Conservation (phyloP, 2,888 invertebrate genomes). For the Eulithis testata region DNA sequence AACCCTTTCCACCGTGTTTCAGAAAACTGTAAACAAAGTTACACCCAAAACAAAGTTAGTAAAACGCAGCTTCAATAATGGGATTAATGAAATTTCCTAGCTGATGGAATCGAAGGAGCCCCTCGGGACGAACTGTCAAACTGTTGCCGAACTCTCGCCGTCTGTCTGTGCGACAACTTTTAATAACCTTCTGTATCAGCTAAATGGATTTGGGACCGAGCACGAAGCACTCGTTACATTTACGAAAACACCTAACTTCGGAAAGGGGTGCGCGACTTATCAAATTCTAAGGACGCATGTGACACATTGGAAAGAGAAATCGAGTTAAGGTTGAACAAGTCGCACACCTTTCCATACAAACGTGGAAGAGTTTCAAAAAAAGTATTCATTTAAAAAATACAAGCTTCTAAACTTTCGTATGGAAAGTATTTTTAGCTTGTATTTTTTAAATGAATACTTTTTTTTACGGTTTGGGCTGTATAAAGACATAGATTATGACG, state of each 20-base stretch:
- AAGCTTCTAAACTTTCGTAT: no score
- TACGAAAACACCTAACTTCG: slow-evolving; percentile 47
- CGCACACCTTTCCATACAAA: no score
- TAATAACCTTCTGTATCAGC: slow-evolving; percentile 79
- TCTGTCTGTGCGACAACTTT: slow-evolving; percentile 76
- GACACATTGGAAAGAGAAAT: slow-evolving; percentile 28
- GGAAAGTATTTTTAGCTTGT: no score
- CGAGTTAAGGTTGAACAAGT: no score
- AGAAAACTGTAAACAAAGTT: slow-evolving; percentile 37
- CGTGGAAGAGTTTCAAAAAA: no score
- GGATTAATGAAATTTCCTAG: slow-evolving; percentile 78
- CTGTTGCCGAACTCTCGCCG: slow-evolving; percentile 67
- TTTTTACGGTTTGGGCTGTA: no score
- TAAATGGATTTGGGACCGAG: slow-evolving; percentile 74
- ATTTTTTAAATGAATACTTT: no score
- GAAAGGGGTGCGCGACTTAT: slow-evolving; percentile 40
- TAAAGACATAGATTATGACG: no score
- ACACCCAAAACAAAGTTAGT: slow-evolving; percentile 27
- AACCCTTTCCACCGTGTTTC: slow-evolving; percentile 16
- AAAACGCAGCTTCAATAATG: slow-evolving; percentile 62
- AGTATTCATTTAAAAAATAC: no score
- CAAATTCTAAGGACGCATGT: slow-evolving; percentile 31
- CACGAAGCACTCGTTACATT: slow-evolving; percentile 58
- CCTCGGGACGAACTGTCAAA: slow-evolving; percentile 74
- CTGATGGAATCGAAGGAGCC: slow-evolving; percentile 73